Evolutionary conservation across 2,888 invertebrate species (phyloP), one percentile per base, ranked within the genome.

Genomic region (Cryptus armator): DNA sequence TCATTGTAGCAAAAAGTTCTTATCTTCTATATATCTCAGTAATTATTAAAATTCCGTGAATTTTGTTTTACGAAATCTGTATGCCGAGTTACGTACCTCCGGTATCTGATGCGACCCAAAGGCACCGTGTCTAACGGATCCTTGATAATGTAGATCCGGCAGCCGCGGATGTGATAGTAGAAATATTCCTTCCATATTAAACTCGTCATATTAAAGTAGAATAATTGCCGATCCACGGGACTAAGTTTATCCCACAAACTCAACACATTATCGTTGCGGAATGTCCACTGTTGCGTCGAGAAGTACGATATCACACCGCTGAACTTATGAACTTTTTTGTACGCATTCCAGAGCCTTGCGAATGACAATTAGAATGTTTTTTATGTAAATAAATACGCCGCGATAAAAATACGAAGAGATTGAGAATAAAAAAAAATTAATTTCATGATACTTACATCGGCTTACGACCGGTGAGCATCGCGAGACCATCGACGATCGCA

Each of bases 131-230:
- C 95, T 12, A 97, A 91, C 64, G 97, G 96, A 91, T 98, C 98
- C 88, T 98, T 97, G 24, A 97, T 90, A 2, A 98, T 92, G 91
- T 96, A 98, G 0, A 96, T 94, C 83, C 98, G 95, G 43, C 97
- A 94, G 3, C 98, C 98, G 93, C 95, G 94, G 0, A 96, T 93
- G 88, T 97, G 96, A 81, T 94, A 94, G 81, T 95, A 94, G 88
- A 96, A 95, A 88, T 96, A 98, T 0, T 95, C 94, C 0, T 96
- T 95, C 98, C 98, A 98, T 68, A 96, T 95, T 87, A 98, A 94
- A 44, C 95, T 95, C 0, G 94, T 94, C 79, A 97, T 94, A 91
- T 96, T 96, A 91, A 98, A 98, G 14, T 96, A 95, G 90, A 97
- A 98, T 0, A 96, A 93, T 53, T 95, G 93, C 83, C 94, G 94